Conservation (phyloP, 2,888 invertebrate species). For the Volucella bombylans region DNA sequence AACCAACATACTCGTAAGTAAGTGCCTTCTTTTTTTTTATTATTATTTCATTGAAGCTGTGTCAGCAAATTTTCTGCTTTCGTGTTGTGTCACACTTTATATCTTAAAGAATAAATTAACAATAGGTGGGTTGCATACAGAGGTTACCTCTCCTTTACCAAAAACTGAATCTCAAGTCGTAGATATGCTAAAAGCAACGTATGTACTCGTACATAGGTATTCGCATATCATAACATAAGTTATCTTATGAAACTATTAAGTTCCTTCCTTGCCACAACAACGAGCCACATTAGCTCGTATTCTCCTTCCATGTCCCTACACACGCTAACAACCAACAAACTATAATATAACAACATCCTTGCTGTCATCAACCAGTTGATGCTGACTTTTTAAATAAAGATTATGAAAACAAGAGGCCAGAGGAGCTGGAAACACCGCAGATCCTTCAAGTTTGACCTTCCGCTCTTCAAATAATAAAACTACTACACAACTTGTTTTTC, state of each 20-base stretch:
- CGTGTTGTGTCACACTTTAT: not conserved
- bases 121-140: no score
- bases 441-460: constrained; percentile 72
- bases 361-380: constrained; percentile 68
- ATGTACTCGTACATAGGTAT: no score
- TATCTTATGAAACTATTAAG: constrained; percentile 28
- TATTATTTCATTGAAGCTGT: no score
- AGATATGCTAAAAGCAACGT: not conserved
- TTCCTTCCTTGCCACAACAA: constrained; percentile 36
- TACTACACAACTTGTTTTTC: constrained; percentile 33
- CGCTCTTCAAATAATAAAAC: constrained; percentile 68
- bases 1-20: no score
- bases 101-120: constrained; percentile 27
- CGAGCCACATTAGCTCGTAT: constrained; percentile 34
- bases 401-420: constrained; percentile 34
- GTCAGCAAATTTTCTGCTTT: no score
- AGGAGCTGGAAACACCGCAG: constrained; percentile 40
- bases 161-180: not conserved
- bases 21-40: no score
- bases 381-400: constrained; percentile 66
- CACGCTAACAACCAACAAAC: constrained; percentile 33
- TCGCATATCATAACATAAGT: constrained; percentile 15
- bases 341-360: constrained; percentile 41
- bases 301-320: constrained; percentile 32
- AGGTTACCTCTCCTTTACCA: no score